A percentile compares a stretch with the other conserved stretches of the same genome.
Evolutionary conservation across 2,113 vertebrate genomes (phyloP).

Genomic region (Vireo altiloquus): DNA sequence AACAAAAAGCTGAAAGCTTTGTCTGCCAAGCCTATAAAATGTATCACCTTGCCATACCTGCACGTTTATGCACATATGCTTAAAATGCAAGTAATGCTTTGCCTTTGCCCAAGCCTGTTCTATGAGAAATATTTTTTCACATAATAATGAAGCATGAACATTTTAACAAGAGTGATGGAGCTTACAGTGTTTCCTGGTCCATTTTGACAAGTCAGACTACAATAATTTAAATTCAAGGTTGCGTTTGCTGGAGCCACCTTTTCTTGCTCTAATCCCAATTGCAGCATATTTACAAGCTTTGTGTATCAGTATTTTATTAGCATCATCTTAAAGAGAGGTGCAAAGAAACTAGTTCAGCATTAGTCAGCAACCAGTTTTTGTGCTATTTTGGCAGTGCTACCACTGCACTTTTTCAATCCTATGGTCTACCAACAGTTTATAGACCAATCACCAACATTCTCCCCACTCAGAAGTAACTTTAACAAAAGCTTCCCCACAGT

Average conservation of each 20-base stretch:
- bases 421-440: background rate
- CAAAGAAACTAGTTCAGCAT: background rate
- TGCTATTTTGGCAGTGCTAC: background rate
- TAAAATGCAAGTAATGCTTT: background rate
- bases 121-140: background rate
- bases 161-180: background rate
- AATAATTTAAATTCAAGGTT: background rate
- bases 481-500: background rate
- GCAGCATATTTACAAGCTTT: background rate
- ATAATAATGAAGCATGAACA: accelerated
- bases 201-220: background rate
- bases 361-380: background rate
- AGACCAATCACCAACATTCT: background rate
- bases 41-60: background rate
- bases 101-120: background rate
- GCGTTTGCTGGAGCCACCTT: background rate
- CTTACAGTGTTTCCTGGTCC: background rate
- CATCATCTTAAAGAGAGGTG: background rate
- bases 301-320: background rate
- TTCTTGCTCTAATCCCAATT: background rate
- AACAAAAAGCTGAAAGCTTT: background rate
- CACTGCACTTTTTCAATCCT: background rate
- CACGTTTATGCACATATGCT: background rate
- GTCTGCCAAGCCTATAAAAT: background rate
- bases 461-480: background rate